A percentile compares a stretch with the other conserved stretches of the same genome.
Conservation (phyloP, 1,140 invertebrate genomes). For the Plectrocnemia conspersa region DNA sequence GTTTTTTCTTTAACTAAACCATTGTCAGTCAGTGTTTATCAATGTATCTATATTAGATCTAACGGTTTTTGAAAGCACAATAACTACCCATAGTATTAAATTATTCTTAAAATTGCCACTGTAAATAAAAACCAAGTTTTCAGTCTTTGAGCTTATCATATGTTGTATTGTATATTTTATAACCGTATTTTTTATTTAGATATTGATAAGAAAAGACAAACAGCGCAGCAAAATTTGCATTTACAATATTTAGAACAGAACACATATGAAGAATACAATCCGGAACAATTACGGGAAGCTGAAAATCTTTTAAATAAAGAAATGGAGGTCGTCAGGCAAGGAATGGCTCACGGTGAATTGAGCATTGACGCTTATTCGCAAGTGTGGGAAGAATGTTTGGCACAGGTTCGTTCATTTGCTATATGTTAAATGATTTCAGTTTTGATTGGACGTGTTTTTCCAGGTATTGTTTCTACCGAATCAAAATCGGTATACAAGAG, state of each 20-base stretch:
- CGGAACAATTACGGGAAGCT: slow-evolving; percentile 68
- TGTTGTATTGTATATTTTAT: too few species aligned
- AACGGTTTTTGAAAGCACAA: too few species aligned
- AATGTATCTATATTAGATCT: too few species aligned
- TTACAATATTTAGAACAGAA: slow-evolving; percentile 78
- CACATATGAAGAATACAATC: slow-evolving; percentile 71
- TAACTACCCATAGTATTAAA: too few species aligned
- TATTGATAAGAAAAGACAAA: slow-evolving; percentile 46
- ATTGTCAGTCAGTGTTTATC: too few species aligned
- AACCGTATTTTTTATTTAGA: slow-evolving; percentile 32
- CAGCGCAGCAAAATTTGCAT: slow-evolving; percentile 61
- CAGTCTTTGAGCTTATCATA: too few species aligned
- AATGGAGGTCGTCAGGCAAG: slow-evolving; percentile 85
- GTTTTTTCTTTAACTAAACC: too few species aligned
- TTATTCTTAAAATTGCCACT: too few species aligned
- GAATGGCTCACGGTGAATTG: slow-evolving; percentile 93
- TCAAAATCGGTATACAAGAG: slow-evolving; percentile 88
- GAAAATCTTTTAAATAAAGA: slow-evolving; percentile 69
- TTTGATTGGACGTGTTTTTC: slow-evolving; percentile 24
- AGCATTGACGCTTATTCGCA: slow-evolving; percentile 86
- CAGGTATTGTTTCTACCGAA: slow-evolving; percentile 82
- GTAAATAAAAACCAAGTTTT: too few species aligned
- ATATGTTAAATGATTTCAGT: not conserved
- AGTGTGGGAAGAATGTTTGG: slow-evolving; percentile 96
- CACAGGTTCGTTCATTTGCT: slow-evolving; percentile 52